Evolutionary conservation across 1,140 invertebrate genomes (phyloP).

Genomic region (Drosophila parvula): DNA sequence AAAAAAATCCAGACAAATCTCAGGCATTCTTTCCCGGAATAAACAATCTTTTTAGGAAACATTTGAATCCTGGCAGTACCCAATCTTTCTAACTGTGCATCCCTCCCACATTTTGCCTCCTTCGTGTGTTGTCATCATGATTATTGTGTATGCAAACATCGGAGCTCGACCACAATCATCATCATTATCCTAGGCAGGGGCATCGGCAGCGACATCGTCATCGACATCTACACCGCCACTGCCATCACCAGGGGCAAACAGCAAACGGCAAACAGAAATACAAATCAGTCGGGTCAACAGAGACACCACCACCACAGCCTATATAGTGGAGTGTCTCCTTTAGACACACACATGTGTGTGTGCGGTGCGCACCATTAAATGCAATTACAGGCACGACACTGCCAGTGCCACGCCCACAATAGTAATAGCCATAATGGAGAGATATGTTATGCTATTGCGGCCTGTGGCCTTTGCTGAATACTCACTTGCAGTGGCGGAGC

Average conservation of each 20-base stretch:
- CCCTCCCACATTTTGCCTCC: background rate
- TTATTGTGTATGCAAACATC: slow-evolving; percentile 71
- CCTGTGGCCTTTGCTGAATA: slow-evolving; percentile 18
- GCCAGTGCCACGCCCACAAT: slow-evolving; percentile 32
- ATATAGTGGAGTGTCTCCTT: background rate
- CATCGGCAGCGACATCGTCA: slow-evolving; percentile 4
- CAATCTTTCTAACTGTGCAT: background rate
- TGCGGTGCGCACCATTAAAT: slow-evolving; percentile 60
- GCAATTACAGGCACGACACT: slow-evolving; percentile 70
- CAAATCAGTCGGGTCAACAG: slow-evolving; percentile 66
- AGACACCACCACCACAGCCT: slow-evolving; percentile 3
- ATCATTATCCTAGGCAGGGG: slow-evolving; percentile 27
- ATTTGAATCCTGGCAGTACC: fast-evolving
- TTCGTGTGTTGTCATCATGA: slow-evolving; percentile 53
- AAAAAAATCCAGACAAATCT: background rate
- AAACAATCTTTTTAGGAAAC: no score
- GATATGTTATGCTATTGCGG: slow-evolving; percentile 9
- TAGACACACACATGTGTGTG: slow-evolving; percentile 8
- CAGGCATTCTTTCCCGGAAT: background rate
- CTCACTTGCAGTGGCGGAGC: slow-evolving; percentile 88
- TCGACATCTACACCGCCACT: background rate
- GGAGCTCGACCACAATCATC: slow-evolving; percentile 60
- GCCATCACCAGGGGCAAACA: slow-evolving; percentile 12
- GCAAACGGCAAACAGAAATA: slow-evolving; percentile 56
- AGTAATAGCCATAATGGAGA: slow-evolving; percentile 22